Evolutionary conservation across 2,113 vertebrate genomes (phyloP).

Genomic region (Python bivittatus): DNA sequence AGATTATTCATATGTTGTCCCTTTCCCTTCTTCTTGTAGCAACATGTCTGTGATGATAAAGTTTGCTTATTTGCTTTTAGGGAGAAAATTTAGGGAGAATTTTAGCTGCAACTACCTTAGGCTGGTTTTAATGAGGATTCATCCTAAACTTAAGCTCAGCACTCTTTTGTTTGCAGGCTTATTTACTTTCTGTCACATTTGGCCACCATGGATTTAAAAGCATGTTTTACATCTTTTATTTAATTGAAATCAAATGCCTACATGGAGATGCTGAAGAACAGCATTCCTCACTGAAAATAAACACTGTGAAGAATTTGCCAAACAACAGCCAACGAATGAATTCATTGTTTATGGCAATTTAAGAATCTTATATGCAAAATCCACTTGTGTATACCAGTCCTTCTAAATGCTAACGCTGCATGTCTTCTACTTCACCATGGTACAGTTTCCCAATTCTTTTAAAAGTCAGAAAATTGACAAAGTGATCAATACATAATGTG

Average conservation of each 20-base stretch:
- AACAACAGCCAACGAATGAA: conserved; percentile 69
- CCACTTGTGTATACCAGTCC: conserved; percentile 58
- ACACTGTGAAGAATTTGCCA: conserved; percentile 23
- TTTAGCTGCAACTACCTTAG: background rate
- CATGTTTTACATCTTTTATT: conserved; percentile 47
- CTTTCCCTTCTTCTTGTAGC: background rate
- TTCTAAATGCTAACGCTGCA: conserved; percentile 63
- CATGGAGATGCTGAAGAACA: background rate
- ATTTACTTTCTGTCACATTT: conserved; percentile 42
- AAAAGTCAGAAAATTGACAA: conserved; percentile 27
- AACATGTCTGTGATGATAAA: no score
- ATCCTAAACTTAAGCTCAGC: background rate
- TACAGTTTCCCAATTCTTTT: conserved; percentile 62
- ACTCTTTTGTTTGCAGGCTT: background rate
- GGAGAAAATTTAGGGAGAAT: no score
- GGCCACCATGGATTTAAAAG: conserved; percentile 48
- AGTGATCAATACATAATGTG: background rate
- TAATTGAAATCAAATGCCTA: conserved; percentile 64
- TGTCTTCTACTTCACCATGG: conserved; percentile 61
- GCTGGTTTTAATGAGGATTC: background rate
- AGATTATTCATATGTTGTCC: background rate
- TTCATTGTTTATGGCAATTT: conserved; percentile 62
- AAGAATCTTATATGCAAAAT: conserved; percentile 57
- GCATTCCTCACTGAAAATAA: background rate
- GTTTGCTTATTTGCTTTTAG: background rate